phyloP scores from a whole-genome alignment of 2,888 invertebrate genomes.

The Drosophila testacea region DNA sequence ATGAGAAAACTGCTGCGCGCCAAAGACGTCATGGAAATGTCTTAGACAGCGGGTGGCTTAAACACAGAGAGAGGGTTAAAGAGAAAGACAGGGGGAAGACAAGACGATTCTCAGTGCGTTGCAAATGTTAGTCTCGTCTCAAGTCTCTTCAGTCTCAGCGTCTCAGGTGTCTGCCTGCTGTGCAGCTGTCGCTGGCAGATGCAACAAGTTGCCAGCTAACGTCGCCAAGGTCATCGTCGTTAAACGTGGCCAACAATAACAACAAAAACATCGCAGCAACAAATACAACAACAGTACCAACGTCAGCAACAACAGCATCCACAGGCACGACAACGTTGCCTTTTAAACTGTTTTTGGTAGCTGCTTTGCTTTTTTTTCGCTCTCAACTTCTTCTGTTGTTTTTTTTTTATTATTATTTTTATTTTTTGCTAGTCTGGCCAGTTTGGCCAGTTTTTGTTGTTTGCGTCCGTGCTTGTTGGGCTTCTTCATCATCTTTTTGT shows the following conservation, averaged over 20 bases:
- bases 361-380: constrained; percentile 28
- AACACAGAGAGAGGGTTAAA: not conserved
- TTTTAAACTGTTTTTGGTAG: constrained; percentile 61
- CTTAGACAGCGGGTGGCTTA: constrained; percentile 47
- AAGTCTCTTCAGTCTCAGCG: constrained; percentile 5
- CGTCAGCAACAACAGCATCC: constrained; percentile 44
- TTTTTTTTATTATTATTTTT: constrained; percentile 35
- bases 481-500: constrained; percentile 61
- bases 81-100: not conserved
- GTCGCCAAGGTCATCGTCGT: constrained; percentile 68
- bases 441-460: constrained; percentile 65
- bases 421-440: constrained; percentile 58
- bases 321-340: constrained; percentile 34
- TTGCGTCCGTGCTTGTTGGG: constrained; percentile 49
- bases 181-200: constrained; percentile 72
- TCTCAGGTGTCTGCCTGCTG: constrained; percentile 74
- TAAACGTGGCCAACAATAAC: constrained; percentile 46
- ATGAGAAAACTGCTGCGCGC: constrained; percentile 65
- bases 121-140: constrained; percentile 35
- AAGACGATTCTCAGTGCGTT: constrained; percentile 45
- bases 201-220: constrained; percentile 76
- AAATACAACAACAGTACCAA: not conserved
- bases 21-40: constrained; percentile 46
- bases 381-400: constrained; percentile 16
- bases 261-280: constrained; percentile 21